phyloP scores from a whole-genome alignment of 1,140 invertebrate genomes.

The Propsilocerus akamusi region DNA sequence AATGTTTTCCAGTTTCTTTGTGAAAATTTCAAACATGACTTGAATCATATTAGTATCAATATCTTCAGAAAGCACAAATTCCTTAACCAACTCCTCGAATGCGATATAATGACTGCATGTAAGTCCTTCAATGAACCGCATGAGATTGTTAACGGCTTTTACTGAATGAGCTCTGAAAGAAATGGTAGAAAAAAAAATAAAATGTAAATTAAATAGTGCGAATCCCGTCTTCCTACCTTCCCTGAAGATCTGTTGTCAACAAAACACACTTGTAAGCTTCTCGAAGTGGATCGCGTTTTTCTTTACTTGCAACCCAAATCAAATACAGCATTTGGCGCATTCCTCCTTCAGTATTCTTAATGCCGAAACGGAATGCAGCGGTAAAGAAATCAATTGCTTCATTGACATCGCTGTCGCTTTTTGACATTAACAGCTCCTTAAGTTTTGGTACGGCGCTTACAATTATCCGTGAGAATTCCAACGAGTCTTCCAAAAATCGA shows the following conservation, averaged over 20 bases:
- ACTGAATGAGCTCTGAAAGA: conserved; percentile 25
- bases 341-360: conserved; percentile 47
- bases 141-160: conserved; percentile 38
- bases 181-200: neutral
- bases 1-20: conserved; percentile 50
- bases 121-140: conserved; percentile 33
- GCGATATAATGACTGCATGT: conserved; percentile 44
- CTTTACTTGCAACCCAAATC: conserved; percentile 39
- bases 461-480: conserved; percentile 44
- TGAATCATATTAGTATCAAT: conserved; percentile 30
- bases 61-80: conserved; percentile 43
- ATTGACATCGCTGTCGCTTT: conserved; percentile 52
- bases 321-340: conserved; percentile 58
- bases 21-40: conserved; percentile 67
- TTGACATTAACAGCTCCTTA: conserved; percentile 51
- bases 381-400: conserved; percentile 76
- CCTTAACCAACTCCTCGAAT: conserved; percentile 43
- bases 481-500: conserved; percentile 38
- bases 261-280: conserved; percentile 28
- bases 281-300: conserved; percentile 33
- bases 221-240: conserved; percentile 8
- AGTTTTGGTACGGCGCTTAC: conserved; percentile 49
- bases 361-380: conserved; percentile 55
- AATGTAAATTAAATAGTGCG: neutral
- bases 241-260: conserved; percentile 16